These are phyloP conservation scores for Ostrea edulis DNA, from an alignment of 1,140 invertebrate species.

Conservation along the genomic window DNA sequence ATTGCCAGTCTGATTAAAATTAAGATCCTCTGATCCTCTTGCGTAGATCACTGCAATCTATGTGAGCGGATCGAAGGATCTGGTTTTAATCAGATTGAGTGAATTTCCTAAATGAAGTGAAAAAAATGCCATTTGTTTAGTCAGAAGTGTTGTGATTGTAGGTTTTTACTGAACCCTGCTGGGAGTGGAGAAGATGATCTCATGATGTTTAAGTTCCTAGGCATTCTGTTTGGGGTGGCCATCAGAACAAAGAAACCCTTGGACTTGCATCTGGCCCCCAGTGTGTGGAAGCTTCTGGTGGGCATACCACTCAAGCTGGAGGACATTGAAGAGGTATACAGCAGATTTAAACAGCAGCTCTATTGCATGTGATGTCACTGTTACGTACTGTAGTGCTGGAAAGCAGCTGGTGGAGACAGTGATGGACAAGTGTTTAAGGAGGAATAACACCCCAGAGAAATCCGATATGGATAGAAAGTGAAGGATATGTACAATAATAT, in stretches of 20 bases:
- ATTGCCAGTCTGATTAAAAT: background rate
- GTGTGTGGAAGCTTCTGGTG: constrained; percentile 85
- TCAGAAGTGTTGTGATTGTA: constrained; percentile 37
- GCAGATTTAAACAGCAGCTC: background rate
- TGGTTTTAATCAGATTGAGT: too few species aligned
- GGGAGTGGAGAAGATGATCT: constrained; percentile 82
- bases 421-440: too few species aligned
- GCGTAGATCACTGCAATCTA: too few species aligned
- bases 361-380: background rate
- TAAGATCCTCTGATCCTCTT: too few species aligned
- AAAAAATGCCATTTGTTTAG: background rate
- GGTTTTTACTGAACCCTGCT: constrained; percentile 84
- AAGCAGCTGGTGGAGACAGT: too few species aligned
- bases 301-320: constrained; percentile 82
- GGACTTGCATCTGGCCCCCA: constrained; percentile 84
- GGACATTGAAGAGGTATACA: constrained; percentile 84
- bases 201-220: constrained; percentile 83
- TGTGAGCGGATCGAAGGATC: too few species aligned
- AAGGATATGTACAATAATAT: too few species aligned
- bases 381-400: too few species aligned
- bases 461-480: too few species aligned
- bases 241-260: constrained; percentile 96
- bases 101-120: background rate
- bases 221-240: constrained; percentile 96
- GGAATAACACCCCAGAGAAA: too few species aligned